Evolutionary conservation across 2,113 vertebrate genomes (phyloP).

Genomic region (Thryonomys swinderianus): DNA sequence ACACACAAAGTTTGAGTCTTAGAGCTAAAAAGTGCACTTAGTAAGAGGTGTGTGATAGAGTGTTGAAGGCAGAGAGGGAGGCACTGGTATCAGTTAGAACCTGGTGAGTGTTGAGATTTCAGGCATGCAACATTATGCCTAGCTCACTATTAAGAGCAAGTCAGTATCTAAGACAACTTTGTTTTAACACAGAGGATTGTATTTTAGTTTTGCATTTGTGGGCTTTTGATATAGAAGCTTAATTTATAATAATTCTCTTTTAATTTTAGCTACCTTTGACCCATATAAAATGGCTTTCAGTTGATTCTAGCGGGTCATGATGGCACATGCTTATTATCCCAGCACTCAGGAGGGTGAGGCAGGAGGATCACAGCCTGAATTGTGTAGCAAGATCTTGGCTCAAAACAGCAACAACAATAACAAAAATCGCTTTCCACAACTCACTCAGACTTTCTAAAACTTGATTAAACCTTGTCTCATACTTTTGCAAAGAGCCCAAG

Average conservation of each 20-base stretch:
- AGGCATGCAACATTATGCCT: no score
- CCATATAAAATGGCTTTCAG: neutral
- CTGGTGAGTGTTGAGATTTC: neutral
- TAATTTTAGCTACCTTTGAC: neutral
- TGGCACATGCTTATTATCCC: no score
- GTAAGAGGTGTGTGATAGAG: neutral
- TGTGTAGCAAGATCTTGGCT: no score
- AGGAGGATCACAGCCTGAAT: no score
- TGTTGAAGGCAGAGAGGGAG: neutral
- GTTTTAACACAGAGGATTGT: neutral
- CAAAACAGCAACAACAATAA: no score
- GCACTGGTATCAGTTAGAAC: neutral
- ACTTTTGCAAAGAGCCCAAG: neutral
- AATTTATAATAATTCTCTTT: neutral
- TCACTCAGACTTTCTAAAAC: neutral
- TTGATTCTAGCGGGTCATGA: neutral
- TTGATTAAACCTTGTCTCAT: neutral
- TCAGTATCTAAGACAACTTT: neutral
- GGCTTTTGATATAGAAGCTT: constrained; percentile 6
- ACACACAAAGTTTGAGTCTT: neutral
- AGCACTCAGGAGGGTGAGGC: no score
- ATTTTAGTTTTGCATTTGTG: neutral
- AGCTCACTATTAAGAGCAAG: neutral
- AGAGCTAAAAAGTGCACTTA: neutral
- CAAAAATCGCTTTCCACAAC: neutral